phyloP scores from a whole-genome alignment of 2,113 vertebrate species.

The Bos javanicus region DNA sequence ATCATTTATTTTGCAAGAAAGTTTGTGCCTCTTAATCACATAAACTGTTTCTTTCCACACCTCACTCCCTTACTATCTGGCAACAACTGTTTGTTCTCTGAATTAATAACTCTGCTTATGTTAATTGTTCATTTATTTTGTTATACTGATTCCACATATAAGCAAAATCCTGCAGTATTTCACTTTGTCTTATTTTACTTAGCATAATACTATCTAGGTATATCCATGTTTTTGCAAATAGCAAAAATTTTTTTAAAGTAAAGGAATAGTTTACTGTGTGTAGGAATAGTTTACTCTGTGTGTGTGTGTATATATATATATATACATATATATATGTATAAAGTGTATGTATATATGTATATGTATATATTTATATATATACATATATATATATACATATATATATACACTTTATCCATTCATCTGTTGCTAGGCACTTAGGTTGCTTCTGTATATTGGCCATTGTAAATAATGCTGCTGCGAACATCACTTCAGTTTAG shows the following conservation, averaged over 20 bases:
- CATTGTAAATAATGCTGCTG: not conserved
- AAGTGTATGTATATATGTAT: not conserved
- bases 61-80: not conserved
- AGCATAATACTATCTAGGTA: not conserved
- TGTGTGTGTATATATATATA: fast-evolving
- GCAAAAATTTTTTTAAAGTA: not conserved
- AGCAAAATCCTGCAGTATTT: not conserved
- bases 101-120: not conserved
- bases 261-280: not conserved
- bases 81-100: not conserved
- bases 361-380: not conserved
- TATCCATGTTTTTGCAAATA: not conserved
- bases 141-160: not conserved
- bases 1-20: not conserved
- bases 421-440: not conserved
- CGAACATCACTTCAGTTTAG: not conserved
- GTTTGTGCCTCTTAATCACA: not conserved
- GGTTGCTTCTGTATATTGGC: not conserved
- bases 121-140: not conserved
- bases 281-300: too few species aligned
- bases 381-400: not conserved
- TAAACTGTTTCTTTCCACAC: not conserved
- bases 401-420: not conserved
- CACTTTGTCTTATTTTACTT: not conserved
- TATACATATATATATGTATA: not conserved